phyloP scores from a whole-genome alignment of 2,888 invertebrate genomes.

The Bombylius major region DNA sequence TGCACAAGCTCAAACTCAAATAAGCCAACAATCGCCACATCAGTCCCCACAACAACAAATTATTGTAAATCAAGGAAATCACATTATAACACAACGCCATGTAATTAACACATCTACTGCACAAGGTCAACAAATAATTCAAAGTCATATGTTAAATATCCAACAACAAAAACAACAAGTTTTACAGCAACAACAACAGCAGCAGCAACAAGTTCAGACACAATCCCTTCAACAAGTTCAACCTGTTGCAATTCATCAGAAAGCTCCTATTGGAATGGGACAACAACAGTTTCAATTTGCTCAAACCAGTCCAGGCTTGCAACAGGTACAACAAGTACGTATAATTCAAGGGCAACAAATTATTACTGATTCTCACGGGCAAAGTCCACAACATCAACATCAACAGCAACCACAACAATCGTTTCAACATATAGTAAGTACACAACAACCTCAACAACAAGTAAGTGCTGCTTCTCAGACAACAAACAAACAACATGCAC shows the following conservation, averaged over 20 bases:
- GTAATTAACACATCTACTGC: slow-evolving; percentile 34
- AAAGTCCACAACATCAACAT: slow-evolving; percentile 11
- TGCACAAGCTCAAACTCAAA: background rate
- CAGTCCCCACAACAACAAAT: slow-evolving; percentile 20
- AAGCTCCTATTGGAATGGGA: slow-evolving; percentile 8
- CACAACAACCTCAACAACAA: slow-evolving; percentile 18
- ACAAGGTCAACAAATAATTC: slow-evolving; percentile 36
- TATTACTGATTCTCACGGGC: slow-evolving; percentile 17
- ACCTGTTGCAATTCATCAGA: slow-evolving; percentile 5
- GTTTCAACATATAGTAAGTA: slow-evolving; percentile 12
- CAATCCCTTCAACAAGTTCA: slow-evolving; percentile 18
- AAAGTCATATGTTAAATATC: slow-evolving; percentile 32
- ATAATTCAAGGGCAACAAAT: slow-evolving; percentile 21
- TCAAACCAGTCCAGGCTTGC: slow-evolving; percentile 2
- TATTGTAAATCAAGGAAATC: slow-evolving; percentile 20
- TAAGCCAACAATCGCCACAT: slow-evolving; percentile 6
- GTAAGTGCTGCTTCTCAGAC: slow-evolving; percentile 19
- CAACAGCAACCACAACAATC: slow-evolving; percentile 15
- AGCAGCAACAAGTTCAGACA: slow-evolving; percentile 12
- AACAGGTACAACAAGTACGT: slow-evolving; percentile 17
- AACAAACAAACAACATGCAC: slow-evolving; percentile 13
- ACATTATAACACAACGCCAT: slow-evolving; percentile 32
- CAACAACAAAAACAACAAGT: slow-evolving; percentile 26
- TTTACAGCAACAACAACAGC: slow-evolving; percentile 25
- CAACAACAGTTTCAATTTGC: slow-evolving; percentile 20